phyloP scores from a whole-genome alignment of 2,113 vertebrate genomes.

The Anseranas semipalmata region DNA sequence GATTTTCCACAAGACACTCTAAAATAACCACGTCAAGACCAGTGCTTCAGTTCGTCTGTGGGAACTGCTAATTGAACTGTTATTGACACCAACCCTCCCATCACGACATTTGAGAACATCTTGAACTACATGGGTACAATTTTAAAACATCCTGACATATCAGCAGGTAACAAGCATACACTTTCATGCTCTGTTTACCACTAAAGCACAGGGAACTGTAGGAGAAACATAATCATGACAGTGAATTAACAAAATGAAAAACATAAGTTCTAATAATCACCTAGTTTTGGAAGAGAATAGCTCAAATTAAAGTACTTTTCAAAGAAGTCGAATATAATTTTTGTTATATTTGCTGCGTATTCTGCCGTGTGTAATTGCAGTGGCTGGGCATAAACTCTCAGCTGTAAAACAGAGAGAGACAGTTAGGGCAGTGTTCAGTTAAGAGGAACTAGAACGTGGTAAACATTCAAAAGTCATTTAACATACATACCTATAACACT shows the following conservation, averaged over 20 bases:
- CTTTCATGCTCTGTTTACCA: background rate
- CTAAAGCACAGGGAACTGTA: background rate
- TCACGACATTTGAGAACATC: background rate
- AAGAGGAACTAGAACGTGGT: background rate
- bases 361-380: constrained; percentile 84
- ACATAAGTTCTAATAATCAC: constrained; percentile 74
- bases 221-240: background rate
- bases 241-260: background rate
- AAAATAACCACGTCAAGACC: background rate
- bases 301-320: constrained; percentile 90
- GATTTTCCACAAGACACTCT: background rate
- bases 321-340: constrained; percentile 89
- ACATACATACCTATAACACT: background rate
- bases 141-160: background rate
- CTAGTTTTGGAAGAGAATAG: constrained; percentile 92
- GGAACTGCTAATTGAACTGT: background rate
- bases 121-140: background rate
- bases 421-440: constrained; percentile 11
- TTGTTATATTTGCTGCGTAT: constrained; percentile 88
- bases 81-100: background rate
- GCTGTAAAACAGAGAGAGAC: constrained; percentile 76
- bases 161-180: background rate
- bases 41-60: background rate
- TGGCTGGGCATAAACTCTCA: constrained; percentile 91
- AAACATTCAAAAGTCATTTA: background rate